Evolutionary conservation across 2,113 vertebrate genomes (phyloP).

Genomic region (Hippopotamus amphibius): DNA sequence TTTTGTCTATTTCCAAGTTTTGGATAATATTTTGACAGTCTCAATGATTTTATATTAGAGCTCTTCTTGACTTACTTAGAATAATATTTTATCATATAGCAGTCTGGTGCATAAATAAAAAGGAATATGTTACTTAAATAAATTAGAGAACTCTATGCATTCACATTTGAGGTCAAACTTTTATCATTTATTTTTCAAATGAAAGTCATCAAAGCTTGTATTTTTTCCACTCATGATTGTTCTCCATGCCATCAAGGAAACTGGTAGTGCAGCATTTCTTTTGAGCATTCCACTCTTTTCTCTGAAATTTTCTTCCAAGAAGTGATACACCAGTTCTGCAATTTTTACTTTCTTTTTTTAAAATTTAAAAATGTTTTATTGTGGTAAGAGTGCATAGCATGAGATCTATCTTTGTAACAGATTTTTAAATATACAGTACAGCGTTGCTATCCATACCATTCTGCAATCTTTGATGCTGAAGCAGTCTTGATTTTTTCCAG

Average conservation of each 20-base stretch:
- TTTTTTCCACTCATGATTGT: neutral
- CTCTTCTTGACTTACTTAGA: neutral
- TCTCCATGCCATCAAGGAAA: neutral
- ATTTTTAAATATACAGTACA: neutral
- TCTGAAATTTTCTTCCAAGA: slow-evolving; percentile 14
- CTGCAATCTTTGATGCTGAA: slow-evolving; percentile 28
- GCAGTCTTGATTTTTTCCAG: neutral
- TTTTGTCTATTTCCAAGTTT: slow-evolving; percentile 30
- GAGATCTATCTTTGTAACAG: neutral
- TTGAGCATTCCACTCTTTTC: neutral
- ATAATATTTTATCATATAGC: neutral
- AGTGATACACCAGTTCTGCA: neutral
- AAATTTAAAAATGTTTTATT: neutral
- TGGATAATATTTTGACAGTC: slow-evolving; percentile 1
- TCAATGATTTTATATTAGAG: neutral
- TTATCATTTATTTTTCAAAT: slow-evolving; percentile 19
- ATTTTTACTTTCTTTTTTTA: neutral
- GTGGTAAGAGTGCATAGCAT: neutral
- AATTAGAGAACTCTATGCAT: neutral
- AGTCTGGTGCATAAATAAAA: neutral
- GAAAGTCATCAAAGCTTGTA: neutral
- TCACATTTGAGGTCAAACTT: neutral
- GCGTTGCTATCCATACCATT: neutral
- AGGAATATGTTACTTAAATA: neutral
- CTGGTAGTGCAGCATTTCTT: neutral